A percentile compares a stretch with the other conserved stretches of the same genome.
These are phyloP conservation scores for Tolmerus cingulatus DNA, from an alignment of 2,888 invertebrate genomes.

Conservation along the genomic window DNA sequence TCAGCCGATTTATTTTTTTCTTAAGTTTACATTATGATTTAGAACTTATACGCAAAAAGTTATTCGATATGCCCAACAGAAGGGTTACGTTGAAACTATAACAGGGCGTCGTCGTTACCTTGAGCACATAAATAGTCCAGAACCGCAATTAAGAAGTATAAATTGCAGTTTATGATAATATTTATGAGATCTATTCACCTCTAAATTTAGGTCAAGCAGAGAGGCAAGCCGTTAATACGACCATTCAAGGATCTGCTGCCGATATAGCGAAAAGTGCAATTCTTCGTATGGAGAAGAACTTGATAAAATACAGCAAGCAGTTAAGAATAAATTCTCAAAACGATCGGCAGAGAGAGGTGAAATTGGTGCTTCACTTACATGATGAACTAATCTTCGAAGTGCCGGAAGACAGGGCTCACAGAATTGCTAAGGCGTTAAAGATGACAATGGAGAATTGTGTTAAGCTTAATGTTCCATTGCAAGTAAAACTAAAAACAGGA, in stretches of 20 bases:
- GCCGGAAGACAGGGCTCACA: slow-evolving; percentile 66
- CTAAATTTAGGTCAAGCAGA: slow-evolving; percentile 77
- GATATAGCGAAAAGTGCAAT: slow-evolving; percentile 94
- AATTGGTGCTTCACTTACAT: slow-evolving; percentile 89
- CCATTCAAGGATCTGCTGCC: slow-evolving; percentile 95
- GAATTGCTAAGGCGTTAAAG: slow-evolving; percentile 72
- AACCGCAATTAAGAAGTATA: slow-evolving; percentile 69
- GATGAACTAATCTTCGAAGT: slow-evolving; percentile 97
- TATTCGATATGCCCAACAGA: slow-evolving; percentile 71
- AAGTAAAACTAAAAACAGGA: slow-evolving; percentile 87
- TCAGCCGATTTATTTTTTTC: not conserved
- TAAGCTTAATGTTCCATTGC: slow-evolving; percentile 78
- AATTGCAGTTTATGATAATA: not conserved
- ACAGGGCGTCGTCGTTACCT: slow-evolving; percentile 80
- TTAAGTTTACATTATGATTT: not conserved
- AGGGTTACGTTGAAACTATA: slow-evolving; percentile 86
- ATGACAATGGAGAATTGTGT: slow-evolving; percentile 82
- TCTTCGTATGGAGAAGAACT: slow-evolving; percentile 75
- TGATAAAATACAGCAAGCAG: slow-evolving; percentile 57
- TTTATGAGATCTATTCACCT: not conserved
- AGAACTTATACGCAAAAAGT: slow-evolving; percentile 59
- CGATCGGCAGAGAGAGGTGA: slow-evolving; percentile 61
- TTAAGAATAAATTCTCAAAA: slow-evolving; percentile 33
- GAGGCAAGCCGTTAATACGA: slow-evolving; percentile 95
- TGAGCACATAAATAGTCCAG: slow-evolving; percentile 74